These are phyloP conservation scores for Bombus huntii DNA, from an alignment of 1,140 invertebrate genomes.

Conservation along the genomic window DNA sequence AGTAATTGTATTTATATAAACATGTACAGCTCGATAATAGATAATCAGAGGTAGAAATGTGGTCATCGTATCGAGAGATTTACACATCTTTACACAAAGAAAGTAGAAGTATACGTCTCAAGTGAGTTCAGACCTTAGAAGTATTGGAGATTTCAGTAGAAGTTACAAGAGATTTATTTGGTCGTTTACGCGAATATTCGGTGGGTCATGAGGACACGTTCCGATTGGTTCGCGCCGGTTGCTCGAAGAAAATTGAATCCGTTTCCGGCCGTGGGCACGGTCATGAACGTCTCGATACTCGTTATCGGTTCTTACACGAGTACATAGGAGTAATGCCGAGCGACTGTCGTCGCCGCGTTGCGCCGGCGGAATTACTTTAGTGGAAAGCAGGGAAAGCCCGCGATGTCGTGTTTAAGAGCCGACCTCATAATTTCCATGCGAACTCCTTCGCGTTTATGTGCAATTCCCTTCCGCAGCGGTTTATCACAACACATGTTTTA, in stretches of 20 bases:
- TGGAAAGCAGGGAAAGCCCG: not conserved
- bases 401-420: not conserved
- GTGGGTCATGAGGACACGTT: slow-evolving; percentile 1
- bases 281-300: slow-evolving; percentile 3
- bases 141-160: not conserved
- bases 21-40: no score
- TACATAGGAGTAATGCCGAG: not conserved
- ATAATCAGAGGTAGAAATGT: no score
- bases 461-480: not conserved
- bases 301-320: slow-evolving; percentile 29
- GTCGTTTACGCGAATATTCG: not conserved
- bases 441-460: not conserved
- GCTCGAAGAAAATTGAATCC: slow-evolving; percentile 29
- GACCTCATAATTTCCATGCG: slow-evolving; percentile 10
- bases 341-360: slow-evolving; percentile 8
- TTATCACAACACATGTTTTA: not conserved
- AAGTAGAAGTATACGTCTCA: no score
- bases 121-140: no score
- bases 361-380: not conserved
- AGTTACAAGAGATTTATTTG: slow-evolving; percentile 19
- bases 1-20: no score
- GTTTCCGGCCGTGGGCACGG: not conserved
- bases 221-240: slow-evolving; percentile 1
- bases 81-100: no score
- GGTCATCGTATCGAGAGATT: no score